Evolutionary conservation across 2,113 vertebrate species (phyloP), one percentile per base, ranked within the genome.

Genomic region (Coptodon bakossiorum): DNA sequence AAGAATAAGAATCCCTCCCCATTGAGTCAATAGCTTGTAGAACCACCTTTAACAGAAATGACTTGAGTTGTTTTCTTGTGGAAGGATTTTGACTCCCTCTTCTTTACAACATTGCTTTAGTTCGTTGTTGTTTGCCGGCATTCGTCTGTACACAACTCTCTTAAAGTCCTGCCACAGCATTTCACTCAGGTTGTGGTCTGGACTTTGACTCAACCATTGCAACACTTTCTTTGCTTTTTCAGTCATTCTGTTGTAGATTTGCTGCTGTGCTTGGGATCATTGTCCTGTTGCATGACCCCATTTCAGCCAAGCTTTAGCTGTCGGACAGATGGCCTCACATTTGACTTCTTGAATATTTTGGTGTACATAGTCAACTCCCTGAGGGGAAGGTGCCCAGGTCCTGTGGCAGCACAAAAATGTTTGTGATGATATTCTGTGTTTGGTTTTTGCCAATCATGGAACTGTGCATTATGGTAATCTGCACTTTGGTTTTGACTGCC

Each of bases 201-300:
- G 59, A 36, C 17, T 63, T 63, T 0, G 0, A 0, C 59, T 63
- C 6, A 36, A 36, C 59, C 59, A n/a, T 63, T 63, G 59, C 59
- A 36, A 1, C 59, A 2, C 59, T 36, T 36, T 63, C 6, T 12
- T 63, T 63, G 9, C 17, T 36, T 36, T 63, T 59, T 61, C 27
- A 17, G 27, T 31, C 27, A 4, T 59, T 36, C 61, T 38, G 34
- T n/a, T 66, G 10, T 66, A 22, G 10, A n/a, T 38, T 38, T n/a
- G 34, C 1, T 48, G 40, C 22, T 76, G 22, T 73, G 5, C 13
- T 27, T 45, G 5, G 38, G 3, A 73, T 73, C 38, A 71, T 24
- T 43, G 38, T 24, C 22, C 13, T 73, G 2, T 16, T 43, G 22
- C 38, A 27, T 16, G 66, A 27, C 38, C 66, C 38, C 13, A 3